Evolutionary conservation across 2,888 invertebrate species (phyloP).

Genomic region (Leptinotarsa tumamoca): DNA sequence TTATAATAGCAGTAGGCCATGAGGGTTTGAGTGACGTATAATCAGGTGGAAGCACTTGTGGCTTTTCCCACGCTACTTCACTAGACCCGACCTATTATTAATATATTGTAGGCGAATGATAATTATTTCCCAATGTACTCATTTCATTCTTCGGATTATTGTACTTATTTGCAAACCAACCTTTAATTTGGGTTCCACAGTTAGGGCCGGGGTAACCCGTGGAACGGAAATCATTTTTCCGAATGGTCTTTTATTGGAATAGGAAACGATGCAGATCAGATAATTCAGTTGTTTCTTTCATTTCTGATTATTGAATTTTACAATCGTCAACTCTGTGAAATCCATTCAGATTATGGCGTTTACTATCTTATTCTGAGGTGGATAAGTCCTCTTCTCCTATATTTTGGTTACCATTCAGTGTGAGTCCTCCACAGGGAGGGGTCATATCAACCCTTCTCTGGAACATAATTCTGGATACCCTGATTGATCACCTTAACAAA

Average conservation of each 20-base stretch:
- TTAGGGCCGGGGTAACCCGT: background rate
- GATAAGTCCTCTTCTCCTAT: too few relatives aligned
- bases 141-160: constrained; percentile 44
- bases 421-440: too few relatives aligned
- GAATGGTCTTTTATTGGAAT: background rate
- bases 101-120: constrained; percentile 65
- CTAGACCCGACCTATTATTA: constrained; percentile 65
- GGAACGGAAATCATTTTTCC: background rate
- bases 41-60: constrained; percentile 67
- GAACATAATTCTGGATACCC: too few relatives aligned
- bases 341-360: too few relatives aligned
- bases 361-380: too few relatives aligned
- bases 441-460: too few relatives aligned
- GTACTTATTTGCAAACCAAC: constrained; percentile 33
- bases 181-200: background rate
- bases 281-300: too few relatives aligned
- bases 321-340: too few relatives aligned
- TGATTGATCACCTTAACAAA: too few relatives aligned
- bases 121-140: constrained; percentile 60
- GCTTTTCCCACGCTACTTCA: constrained; percentile 65
- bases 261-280: background rate
- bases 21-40: constrained; percentile 66
- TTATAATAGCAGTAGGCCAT: constrained; percentile 61
- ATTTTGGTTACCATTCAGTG: too few relatives aligned
- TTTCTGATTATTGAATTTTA: too few relatives aligned